phyloP scores from a whole-genome alignment of 1,140 invertebrate genomes.

The Hypothenemus hampei region DNA sequence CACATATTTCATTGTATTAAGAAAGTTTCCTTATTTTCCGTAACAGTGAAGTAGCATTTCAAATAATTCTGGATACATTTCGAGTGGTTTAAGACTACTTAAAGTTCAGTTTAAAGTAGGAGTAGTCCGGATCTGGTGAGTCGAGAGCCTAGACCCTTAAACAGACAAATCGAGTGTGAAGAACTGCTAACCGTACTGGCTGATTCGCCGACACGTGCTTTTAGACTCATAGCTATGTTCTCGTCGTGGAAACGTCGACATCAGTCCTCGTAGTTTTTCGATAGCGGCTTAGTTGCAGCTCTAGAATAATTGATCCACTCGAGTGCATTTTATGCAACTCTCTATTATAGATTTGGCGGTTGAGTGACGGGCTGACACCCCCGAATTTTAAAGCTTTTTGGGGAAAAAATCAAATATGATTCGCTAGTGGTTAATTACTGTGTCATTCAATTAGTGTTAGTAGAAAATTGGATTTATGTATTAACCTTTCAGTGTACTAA shows the following conservation, averaged over 20 bases:
- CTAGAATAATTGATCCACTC: constrained; percentile 10
- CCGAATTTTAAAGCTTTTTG: too few species aligned
- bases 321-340: constrained; percentile 17
- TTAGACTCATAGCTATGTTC: constrained; percentile 10
- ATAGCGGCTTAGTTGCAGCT: constrained; percentile 13
- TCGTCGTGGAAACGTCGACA: constrained; percentile 12
- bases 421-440: too few species aligned
- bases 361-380: constrained; percentile 11
- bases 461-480: constrained; percentile 1
- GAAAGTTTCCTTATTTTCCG: too few species aligned
- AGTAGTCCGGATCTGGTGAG: constrained; percentile 16
- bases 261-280: constrained; percentile 24
- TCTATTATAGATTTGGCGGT: constrained; percentile 15
- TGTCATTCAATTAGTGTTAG: not conserved
- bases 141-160: constrained; percentile 14
- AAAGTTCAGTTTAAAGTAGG: too few species aligned
- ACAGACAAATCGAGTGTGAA: constrained; percentile 29
- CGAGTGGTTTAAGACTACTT: too few species aligned
- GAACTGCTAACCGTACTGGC: constrained; percentile 25
- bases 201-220: constrained; percentile 28
- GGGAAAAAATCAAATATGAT: too few species aligned
- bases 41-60: too few species aligned
- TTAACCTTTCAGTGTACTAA: not conserved
- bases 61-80: too few species aligned
- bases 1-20: too few species aligned